phyloP scores from a whole-genome alignment of 1,140 invertebrate species.

The Eurosta solidaginis region DNA sequence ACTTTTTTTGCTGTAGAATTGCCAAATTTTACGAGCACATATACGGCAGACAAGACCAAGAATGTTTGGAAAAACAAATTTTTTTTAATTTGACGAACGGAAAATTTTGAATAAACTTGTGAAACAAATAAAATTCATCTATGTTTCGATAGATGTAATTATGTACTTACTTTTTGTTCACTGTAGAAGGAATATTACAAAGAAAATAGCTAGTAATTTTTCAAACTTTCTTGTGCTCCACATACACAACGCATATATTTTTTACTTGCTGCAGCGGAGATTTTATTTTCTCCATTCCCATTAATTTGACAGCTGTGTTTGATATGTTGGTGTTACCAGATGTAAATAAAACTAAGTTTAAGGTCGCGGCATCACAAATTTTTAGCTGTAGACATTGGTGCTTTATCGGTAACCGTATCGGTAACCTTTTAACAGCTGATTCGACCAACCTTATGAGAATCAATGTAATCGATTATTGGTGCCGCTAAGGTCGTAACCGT shows the following conservation, averaged over 20 bases:
- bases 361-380: too few relatives aligned
- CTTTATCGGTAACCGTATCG: too few relatives aligned
- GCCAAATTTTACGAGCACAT: not conserved
- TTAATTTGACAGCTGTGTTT: not conserved
- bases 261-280: not conserved
- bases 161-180: not conserved
- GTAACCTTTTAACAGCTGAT: too few relatives aligned
- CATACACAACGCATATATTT: too few relatives aligned
- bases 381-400: too few relatives aligned
- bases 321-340: too few relatives aligned
- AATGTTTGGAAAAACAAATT: conserved; percentile 2
- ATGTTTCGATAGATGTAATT: not conserved
- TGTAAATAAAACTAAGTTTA: too few relatives aligned
- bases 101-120: not conserved
- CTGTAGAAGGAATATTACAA: not conserved
- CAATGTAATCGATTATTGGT: too few relatives aligned
- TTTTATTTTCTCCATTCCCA: not conserved
- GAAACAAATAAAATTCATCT: not conserved
- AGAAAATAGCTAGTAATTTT: not conserved
- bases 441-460: too few relatives aligned
- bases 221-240: not conserved
- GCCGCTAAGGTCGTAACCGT: too few relatives aligned
- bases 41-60: not conserved
- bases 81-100: not conserved
- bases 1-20: not conserved